Percentiles rank a stretch among this genome's conserved stretches.
Evolutionary conservation across 2,888 invertebrate genomes (phyloP).

Genomic region (Malacosoma neustria): DNA sequence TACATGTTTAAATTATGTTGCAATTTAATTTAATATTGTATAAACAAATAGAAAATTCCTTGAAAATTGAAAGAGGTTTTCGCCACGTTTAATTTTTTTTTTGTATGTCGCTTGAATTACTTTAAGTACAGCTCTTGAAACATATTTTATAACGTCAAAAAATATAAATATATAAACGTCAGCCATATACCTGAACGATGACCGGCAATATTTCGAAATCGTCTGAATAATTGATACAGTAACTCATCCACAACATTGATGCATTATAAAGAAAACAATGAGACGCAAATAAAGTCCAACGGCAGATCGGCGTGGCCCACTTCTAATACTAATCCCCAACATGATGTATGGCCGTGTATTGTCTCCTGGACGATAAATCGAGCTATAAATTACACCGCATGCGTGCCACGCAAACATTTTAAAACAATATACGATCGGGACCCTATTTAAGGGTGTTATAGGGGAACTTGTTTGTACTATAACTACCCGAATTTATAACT

Average conservation of each 20-base stretch:
- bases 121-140: too few species aligned
- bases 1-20: too few species aligned
- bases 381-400: conserved; percentile 1
- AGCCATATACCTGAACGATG: too few species aligned
- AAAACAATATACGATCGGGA: conserved; percentile 19
- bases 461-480: conserved; percentile 10
- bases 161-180: too few species aligned
- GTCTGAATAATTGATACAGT: background rate
- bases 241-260: background rate
- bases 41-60: too few species aligned
- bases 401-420: conserved; percentile 17
- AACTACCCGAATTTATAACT: too few species aligned
- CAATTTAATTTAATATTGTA: too few species aligned
- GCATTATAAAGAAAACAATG: background rate
- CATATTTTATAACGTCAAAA: too few species aligned
- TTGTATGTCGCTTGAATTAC: too few species aligned
- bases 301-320: background rate
- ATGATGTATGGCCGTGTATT: background rate
- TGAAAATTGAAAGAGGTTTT: too few species aligned
- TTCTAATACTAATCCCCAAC: background rate
- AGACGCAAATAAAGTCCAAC: background rate
- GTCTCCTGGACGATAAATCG: conserved; percentile 2
- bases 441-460: conserved; percentile 11
- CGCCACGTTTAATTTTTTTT: too few species aligned
- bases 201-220: background rate